phyloP scores from a whole-genome alignment of 2,888 invertebrate species.

The Agriotes lineatus region DNA sequence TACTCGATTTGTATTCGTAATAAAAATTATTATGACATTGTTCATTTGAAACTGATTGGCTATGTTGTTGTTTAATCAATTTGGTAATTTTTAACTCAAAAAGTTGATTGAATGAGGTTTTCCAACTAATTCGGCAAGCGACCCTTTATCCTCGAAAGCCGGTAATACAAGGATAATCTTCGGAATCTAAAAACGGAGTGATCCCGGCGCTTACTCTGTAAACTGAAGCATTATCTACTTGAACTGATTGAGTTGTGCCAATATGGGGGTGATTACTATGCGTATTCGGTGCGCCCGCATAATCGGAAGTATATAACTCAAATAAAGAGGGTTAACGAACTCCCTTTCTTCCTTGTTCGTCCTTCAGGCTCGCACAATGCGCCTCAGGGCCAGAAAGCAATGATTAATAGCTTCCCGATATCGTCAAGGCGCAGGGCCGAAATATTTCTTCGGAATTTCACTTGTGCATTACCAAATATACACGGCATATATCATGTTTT shows the following conservation, averaged over 20 bases:
- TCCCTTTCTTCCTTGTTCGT: constrained; percentile 52
- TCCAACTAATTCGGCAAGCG: not conserved
- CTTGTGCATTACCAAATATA: constrained; percentile 28
- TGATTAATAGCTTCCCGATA: constrained; percentile 55
- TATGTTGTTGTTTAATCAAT: not conserved
- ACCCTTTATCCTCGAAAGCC: not conserved
- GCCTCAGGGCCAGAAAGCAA: constrained; percentile 52
- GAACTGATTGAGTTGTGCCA: constrained; percentile 25
- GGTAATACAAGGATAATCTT: not conserved
- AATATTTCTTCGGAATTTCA: constrained; percentile 39
- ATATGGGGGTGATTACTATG: constrained; percentile 26
- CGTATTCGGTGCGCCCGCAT: constrained; percentile 31
- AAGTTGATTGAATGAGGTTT: not conserved
- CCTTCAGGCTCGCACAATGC: constrained; percentile 55
- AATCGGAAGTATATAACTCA: constrained; percentile 41
- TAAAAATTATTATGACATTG: too few relatives aligned
- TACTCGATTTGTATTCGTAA: too few relatives aligned
- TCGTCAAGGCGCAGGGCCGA: constrained; percentile 36
- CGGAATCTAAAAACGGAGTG: not conserved
- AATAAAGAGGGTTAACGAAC: constrained; percentile 47
- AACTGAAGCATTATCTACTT: constrained; percentile 29
- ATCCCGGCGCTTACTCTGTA: constrained; percentile 11
- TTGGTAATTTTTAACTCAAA: not conserved
- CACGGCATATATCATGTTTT: constrained; percentile 30
- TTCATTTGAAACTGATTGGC: too few relatives aligned